Percentiles rank a stretch among this genome's conserved stretches.
Conservation (phyloP, 92 coral and sea anemone genomes). For the Phymanthus crucifer region DNA sequence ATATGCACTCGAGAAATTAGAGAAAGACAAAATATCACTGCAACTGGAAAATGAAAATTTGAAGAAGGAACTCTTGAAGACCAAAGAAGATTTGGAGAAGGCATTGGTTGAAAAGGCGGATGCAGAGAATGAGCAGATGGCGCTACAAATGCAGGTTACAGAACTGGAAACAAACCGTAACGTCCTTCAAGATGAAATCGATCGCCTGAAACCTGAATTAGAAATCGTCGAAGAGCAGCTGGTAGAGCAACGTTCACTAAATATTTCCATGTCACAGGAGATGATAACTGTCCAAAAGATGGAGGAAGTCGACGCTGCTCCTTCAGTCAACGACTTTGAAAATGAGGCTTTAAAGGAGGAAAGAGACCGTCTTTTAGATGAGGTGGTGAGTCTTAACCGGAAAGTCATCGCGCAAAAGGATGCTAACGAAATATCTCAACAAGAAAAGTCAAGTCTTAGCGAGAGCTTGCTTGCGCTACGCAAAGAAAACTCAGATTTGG, state of each 20-base stretch:
- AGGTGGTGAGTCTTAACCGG: constrained; percentile 71
- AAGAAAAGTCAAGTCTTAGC: constrained; percentile 62
- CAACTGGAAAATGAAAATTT: constrained; percentile 64
- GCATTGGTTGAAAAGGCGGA: constrained; percentile 68
- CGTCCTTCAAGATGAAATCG: constrained; percentile 82
- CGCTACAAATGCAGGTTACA: constrained; percentile 61
- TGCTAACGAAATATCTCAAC: constrained; percentile 62
- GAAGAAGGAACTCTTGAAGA: constrained; percentile 65
- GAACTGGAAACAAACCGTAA: constrained; percentile 75
- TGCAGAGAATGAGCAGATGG: constrained; percentile 65
- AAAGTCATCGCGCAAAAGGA: constrained; percentile 72
- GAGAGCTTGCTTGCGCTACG: constrained; percentile 62
- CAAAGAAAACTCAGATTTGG: constrained; percentile 61
- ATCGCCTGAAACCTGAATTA: constrained; percentile 72
- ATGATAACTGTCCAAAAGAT: constrained; percentile 36
- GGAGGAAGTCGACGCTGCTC: constrained; percentile 61
- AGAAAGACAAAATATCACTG: constrained; percentile 66
- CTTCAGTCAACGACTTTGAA: constrained; percentile 66
- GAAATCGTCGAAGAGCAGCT: constrained; percentile 69
- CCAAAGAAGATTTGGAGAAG: constrained; percentile 69
- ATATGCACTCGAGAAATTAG: constrained; percentile 71
- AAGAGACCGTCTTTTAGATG: constrained; percentile 75
- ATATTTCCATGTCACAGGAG: constrained; percentile 49
- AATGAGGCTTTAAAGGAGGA: constrained; percentile 77
- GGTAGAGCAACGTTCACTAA: constrained; percentile 59